These are phyloP conservation scores for Halcyon malimbica DNA, from an alignment of 2,113 vertebrate genomes.

Conservation along the genomic window DNA sequence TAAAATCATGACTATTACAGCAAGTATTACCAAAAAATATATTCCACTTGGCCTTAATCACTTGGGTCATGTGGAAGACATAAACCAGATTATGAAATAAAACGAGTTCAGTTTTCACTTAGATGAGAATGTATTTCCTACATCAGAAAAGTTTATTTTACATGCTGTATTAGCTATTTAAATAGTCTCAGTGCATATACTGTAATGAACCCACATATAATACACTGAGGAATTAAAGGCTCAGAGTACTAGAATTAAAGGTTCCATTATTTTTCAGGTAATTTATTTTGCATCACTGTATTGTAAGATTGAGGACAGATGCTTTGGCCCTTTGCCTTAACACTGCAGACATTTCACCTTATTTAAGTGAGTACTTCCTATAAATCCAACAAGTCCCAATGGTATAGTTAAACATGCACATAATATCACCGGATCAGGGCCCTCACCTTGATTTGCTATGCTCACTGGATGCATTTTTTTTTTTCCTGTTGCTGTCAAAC, in stretches of 20 bases:
- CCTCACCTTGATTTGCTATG: background rate
- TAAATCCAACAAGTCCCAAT: conserved; percentile 40
- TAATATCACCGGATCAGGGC: conserved; percentile 20
- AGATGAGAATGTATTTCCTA: conserved; percentile 52
- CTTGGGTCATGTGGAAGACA: conserved; percentile 56
- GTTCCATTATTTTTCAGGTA: conserved; percentile 67
- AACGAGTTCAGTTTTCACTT: conserved; percentile 54
- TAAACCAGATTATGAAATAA: conserved; percentile 63
- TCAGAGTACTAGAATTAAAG: conserved; percentile 62
- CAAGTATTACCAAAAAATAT: conserved; percentile 31
- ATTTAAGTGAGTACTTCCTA: conserved; percentile 46
- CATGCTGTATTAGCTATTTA: conserved; percentile 55
- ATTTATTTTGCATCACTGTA: conserved; percentile 62
- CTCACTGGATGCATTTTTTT: background rate
- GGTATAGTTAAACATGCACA: conserved; percentile 12
- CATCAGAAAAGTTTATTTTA: conserved; percentile 63
- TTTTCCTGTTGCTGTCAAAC: background rate
- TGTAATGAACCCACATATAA: conserved; percentile 52
- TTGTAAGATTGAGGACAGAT: conserved; percentile 69
- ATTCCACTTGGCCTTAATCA: conserved; percentile 53
- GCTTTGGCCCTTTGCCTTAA: conserved; percentile 64
- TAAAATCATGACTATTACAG: conserved; percentile 1
- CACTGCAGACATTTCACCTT: conserved; percentile 43
- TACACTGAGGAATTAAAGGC: conserved; percentile 60
- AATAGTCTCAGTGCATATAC: conserved; percentile 22